A percentile compares a stretch with the other conserved stretches of the same genome.
phyloP scores from a whole-genome alignment of 2,888 invertebrate genomes.

The Rotaria magnacalcarata region DNA sequence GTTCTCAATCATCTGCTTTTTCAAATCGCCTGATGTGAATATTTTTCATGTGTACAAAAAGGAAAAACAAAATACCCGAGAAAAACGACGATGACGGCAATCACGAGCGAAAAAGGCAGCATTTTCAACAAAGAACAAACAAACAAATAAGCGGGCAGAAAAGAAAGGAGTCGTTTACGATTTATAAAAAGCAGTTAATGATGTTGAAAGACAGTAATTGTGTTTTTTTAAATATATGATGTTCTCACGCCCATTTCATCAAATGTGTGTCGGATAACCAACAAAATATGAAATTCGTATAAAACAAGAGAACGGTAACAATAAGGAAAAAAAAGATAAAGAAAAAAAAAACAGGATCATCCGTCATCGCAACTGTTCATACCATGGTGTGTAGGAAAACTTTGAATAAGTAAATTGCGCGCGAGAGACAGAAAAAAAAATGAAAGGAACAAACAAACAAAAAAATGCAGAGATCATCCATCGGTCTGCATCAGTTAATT shows the following conservation, averaged over 20 bases:
- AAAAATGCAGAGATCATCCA: not conserved
- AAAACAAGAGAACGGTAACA: constrained; percentile 31
- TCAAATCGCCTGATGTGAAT: not conserved
- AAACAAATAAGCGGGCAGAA: not conserved
- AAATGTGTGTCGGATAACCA: constrained; percentile 2
- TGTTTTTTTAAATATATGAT: not conserved
- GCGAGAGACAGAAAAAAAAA: constrained; percentile 6
- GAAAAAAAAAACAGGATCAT: not conserved
- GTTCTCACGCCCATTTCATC: constrained; percentile 23
- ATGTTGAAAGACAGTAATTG: constrained; percentile 14
- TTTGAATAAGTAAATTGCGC: not conserved
- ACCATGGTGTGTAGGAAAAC: constrained; percentile 5
- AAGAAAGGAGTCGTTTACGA: not conserved
- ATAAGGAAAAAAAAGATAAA: not conserved
- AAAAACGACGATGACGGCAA: not conserved
- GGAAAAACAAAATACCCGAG: not conserved
- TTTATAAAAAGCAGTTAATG: not conserved
- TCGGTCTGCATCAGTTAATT: not conserved
- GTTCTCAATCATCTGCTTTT: constrained; percentile 11
- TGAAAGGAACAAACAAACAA: not conserved
- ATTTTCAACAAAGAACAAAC: constrained; percentile 15
- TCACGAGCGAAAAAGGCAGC: not conserved
- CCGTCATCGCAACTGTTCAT: constrained; percentile 1
- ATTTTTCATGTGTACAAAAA: not conserved
- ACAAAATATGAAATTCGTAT: constrained; percentile 31